Evolutionary conservation across 1,140 invertebrate species (phyloP), one percentile per base, ranked within the genome.

Genomic region (Eumeta japonica): DNA sequence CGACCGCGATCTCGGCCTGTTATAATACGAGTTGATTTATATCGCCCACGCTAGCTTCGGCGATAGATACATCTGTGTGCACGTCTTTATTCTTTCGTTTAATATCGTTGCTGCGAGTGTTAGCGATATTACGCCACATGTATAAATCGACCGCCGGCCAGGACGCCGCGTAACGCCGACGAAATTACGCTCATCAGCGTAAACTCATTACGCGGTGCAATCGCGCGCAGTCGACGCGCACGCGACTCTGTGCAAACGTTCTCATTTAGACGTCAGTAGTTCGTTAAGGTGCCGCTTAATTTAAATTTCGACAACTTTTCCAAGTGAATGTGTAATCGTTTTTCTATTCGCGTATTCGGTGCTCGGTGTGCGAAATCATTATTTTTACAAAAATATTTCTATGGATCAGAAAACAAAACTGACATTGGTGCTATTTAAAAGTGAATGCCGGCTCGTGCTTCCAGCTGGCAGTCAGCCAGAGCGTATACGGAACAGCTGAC

Each of bases 401-500:
- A n/a, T n/a, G n/a, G n/a, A n/a, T n/a, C n/a, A n/a, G n/a, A 68
- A 65, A 73, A 73, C 68, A 73, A 67, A 67, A 57, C 57, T 71
- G 66, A 70, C 66, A 73, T 71, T 71, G 64, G 45, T 59, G 54
- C 55, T 71, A 68, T 73, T 68, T 70, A 52, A 48, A 55, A 59
- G 46, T 50, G 58, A 62, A 68, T 67, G 62, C 55, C 59, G 50
- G 49, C 55, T 58, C 58, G 60, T 58, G 49, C 52, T 58, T 58
- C 57, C 39, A 44, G 46, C 40, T 74, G 70, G 70, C 61, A 46
- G 37, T 16, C 48, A 48, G 65, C 70, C 70, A 71, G 37, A 44
- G 28, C 39, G 39, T 38, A 52, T 58, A 51, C 53, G 13, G 53
- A 61, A 66, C 60, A 68, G 63, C 61, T 65, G 63, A 70, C 55